A percentile compares a stretch with the other conserved stretches of the same genome.
Evolutionary conservation across 2,888 invertebrate genomes (phyloP).

Genomic region (Pollenia amentaria): DNA sequence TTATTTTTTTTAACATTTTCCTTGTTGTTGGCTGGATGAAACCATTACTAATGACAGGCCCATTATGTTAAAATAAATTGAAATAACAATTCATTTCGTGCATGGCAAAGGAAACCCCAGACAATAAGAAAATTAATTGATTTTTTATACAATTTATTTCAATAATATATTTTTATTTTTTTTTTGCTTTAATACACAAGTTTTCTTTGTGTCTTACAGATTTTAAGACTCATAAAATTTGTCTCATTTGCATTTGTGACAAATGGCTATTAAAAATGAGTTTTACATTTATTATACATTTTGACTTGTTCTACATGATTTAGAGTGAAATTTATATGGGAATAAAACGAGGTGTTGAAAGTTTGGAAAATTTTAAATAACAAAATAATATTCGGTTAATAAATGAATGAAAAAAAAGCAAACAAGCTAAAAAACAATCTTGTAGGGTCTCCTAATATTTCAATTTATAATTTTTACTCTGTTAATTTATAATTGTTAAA

Average conservation of each 20-base stretch:
- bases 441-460: no score
- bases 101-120: constrained; percentile 28
- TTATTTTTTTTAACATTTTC: background rate
- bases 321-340: constrained; percentile 4
- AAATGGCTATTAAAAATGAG: constrained; percentile 19
- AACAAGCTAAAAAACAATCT: no score
- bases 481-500: no score
- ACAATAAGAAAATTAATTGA: constrained; percentile 66
- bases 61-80: constrained; percentile 73
- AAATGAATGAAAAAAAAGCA: no score
- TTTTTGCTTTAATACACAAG: background rate
- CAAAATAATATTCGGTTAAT: no score
- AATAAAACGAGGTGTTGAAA: background rate
- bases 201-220: constrained; percentile 2
- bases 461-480: no score
- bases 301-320: background rate
- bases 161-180: background rate
- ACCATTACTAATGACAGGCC: constrained; percentile 70
- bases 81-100: constrained; percentile 70
- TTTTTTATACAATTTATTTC: constrained; percentile 54
- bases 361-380: no score
- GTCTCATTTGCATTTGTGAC: constrained; percentile 48
- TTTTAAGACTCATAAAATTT: constrained; percentile 23
- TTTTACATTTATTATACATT: background rate
- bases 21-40: constrained; percentile 38